phyloP scores from a whole-genome alignment of 2,113 vertebrate genomes.

The Carassius carassius region DNA sequence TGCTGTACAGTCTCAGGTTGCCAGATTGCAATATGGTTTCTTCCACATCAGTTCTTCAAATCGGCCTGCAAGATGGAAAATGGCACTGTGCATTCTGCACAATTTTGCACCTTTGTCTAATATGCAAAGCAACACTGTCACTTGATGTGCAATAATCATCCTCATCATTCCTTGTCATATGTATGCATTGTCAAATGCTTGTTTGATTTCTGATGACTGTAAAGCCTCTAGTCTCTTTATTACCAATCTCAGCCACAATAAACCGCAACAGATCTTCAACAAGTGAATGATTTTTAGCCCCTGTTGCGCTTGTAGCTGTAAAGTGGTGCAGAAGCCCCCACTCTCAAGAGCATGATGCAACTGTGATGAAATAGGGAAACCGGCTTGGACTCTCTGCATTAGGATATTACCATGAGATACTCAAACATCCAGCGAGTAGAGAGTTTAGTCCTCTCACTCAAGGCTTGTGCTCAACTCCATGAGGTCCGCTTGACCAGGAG shows the following conservation, averaged over 20 bases:
- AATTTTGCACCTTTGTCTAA: neutral
- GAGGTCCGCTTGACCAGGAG: constrained; percentile 41
- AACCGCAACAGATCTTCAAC: constrained; percentile 42
- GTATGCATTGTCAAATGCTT: constrained; percentile 3
- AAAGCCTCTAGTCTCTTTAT: neutral
- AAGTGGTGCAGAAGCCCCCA: constrained; percentile 59
- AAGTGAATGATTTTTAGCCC: constrained; percentile 49
- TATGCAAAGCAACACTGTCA: constrained; percentile 1
- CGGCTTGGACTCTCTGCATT: constrained; percentile 52
- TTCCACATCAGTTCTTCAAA: neutral
- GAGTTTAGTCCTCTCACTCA: constrained; percentile 44
- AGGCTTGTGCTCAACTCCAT: constrained; percentile 29
- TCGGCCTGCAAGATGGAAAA: neutral
- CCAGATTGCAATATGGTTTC: neutral
- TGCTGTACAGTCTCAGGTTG: neutral
- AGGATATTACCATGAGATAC: constrained; percentile 51
- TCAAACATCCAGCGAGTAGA: constrained; percentile 51
- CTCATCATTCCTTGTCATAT: neutral
- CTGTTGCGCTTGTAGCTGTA: constrained; percentile 43
- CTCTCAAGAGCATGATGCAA: constrained; percentile 60
- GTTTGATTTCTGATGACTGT: constrained; percentile 24
- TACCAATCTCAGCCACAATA: constrained; percentile 14
- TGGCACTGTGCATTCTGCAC: neutral
- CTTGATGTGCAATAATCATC: constrained; percentile 3
- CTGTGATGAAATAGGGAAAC: constrained; percentile 56